Conservation (phyloP, 2,888 invertebrate species). For the Tridacna crocea region DNA sequence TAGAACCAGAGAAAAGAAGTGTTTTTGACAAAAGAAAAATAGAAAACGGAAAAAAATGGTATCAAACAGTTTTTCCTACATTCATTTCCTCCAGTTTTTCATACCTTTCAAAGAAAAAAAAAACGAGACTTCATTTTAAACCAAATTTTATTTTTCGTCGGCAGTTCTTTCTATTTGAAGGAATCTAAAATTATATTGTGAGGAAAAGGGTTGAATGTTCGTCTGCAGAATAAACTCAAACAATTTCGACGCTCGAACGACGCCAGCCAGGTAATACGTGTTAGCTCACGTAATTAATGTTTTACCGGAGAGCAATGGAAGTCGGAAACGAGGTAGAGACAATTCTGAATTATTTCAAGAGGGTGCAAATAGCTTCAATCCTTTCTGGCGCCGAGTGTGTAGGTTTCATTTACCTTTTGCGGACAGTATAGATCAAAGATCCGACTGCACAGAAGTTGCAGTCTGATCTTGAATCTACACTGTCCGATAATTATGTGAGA, state of each 20-base stretch:
- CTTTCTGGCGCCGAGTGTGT: not conserved
- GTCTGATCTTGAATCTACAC: too few species aligned
- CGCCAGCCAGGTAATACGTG: slow-evolving; percentile 46
- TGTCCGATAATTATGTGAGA: too few species aligned
- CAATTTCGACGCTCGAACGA: slow-evolving; percentile 30
- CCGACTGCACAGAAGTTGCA: too few species aligned
- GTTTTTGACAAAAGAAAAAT: not conserved
- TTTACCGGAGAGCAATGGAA: not conserved
- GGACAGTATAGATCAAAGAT: too few species aligned
- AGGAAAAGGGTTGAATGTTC: not conserved
- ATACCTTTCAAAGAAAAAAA: too few species aligned
- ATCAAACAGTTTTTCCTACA: not conserved
- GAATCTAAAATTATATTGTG: too few species aligned
- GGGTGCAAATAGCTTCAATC: slow-evolving; percentile 19
- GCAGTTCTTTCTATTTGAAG: too few species aligned
- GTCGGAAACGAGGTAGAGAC: slow-evolving; percentile 21
- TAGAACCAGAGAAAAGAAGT: not conserved
- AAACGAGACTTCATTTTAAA: too few species aligned
- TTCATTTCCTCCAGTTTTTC: not conserved
- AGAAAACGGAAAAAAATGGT: not conserved
- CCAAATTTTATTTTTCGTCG: too few species aligned
- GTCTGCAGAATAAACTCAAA: slow-evolving; percentile 38
- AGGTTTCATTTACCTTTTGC: too few species aligned
- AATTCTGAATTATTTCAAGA: slow-evolving; percentile 32
- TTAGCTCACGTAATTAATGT: slow-evolving; percentile 50